A percentile compares a stretch with the other conserved stretches of the same genome.
Conservation (phyloP, 64 coral and sea anemone genomes). For the Pocillopora verrucosa region DNA sequence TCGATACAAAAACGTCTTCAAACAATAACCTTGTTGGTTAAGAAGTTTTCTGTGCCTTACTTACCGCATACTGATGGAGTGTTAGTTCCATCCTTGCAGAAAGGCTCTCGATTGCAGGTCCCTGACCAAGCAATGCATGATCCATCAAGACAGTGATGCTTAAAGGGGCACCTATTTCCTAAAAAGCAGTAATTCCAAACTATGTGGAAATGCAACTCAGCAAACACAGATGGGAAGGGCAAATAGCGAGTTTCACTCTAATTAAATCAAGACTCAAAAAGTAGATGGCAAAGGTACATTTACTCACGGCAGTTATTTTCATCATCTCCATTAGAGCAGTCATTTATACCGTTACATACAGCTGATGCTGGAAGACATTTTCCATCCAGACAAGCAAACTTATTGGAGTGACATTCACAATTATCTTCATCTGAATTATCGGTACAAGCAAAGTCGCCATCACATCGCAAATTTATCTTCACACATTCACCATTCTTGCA, state of each 20-base stretch:
- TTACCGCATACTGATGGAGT: neutral
- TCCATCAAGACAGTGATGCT: neutral
- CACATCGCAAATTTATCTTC: constrained; percentile 24
- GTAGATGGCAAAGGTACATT: neutral
- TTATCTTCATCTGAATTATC: constrained; percentile 28
- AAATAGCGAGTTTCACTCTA: too few species aligned
- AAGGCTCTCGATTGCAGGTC: neutral
- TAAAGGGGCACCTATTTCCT: neutral
- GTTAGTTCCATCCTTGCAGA: constrained; percentile 5
- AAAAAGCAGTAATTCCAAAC: neutral
- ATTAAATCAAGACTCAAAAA: too few species aligned
- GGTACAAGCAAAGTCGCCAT: constrained; percentile 25
- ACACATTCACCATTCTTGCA: constrained; percentile 43
- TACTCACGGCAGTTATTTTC: constrained; percentile 45
- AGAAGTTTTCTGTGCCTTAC: neutral
- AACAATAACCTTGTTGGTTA: neutral
- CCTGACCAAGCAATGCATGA: neutral
- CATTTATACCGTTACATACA: neutral
- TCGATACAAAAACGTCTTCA: neutral
- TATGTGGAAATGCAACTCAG: too few species aligned
- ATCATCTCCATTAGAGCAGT: constrained; percentile 38
- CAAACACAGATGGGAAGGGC: neutral
- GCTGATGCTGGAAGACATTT: neutral
- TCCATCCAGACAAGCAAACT: constrained; percentile 22
- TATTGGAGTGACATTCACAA: constrained; percentile 28